These are phyloP conservation scores for Dromococcyx pavoninus DNA, from an alignment of 2,797 vertebrate species.

Conservation along the genomic window DNA sequence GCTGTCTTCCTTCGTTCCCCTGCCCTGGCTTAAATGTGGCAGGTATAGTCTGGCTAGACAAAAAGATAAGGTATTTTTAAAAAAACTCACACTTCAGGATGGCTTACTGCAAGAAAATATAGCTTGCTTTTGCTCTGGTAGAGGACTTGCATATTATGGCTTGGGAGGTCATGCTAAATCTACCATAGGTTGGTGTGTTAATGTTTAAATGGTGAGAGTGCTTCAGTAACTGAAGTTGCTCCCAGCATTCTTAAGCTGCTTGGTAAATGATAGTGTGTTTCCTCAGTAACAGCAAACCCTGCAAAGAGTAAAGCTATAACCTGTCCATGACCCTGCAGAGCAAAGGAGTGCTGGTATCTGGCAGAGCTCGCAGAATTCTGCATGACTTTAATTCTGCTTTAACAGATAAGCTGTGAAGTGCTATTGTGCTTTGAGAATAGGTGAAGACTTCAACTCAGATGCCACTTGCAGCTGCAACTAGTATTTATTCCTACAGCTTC, in stretches of 20 bases:
- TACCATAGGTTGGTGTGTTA: background rate
- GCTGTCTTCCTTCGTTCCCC: background rate
- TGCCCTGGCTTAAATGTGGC: background rate
- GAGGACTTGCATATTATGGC: background rate
- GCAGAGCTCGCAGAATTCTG: background rate
- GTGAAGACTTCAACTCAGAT: background rate
- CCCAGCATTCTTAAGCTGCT: constrained; percentile 21
- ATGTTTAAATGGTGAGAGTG: constrained; percentile 32
- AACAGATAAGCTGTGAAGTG: constrained; percentile 44
- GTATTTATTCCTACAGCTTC: background rate
- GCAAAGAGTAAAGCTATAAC: constrained; percentile 34
- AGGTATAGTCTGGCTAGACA: background rate
- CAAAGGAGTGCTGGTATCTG: constrained; percentile 41
- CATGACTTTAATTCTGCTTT: constrained; percentile 18
- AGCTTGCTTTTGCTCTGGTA: background rate
- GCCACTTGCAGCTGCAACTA: constrained; percentile 23
- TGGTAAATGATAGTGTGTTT: constrained; percentile 28
- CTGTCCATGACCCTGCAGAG: constrained; percentile 53
- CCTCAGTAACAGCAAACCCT: constrained; percentile 55
- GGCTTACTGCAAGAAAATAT: background rate
- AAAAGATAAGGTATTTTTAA: background rate
- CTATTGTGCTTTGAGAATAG: background rate
- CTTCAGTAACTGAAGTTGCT: constrained; percentile 18
- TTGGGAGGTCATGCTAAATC: background rate
- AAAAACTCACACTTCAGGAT: background rate